Conservation (phyloP, 1,140 invertebrate species). For the Belonocnema kinseyi region DNA sequence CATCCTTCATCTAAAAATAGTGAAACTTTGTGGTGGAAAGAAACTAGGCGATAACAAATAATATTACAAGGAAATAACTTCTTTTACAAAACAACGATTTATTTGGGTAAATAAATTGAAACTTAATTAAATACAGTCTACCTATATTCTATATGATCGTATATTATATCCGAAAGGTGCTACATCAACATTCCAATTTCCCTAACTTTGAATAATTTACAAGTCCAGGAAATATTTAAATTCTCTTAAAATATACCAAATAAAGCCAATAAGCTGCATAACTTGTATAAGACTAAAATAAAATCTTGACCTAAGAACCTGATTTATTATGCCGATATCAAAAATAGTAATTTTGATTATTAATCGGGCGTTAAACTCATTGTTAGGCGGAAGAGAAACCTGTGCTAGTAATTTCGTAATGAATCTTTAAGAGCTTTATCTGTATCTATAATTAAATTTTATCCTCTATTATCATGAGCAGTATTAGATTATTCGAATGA, state of each 20-base stretch:
- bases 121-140: not conserved
- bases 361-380: not conserved
- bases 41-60: too few relatives aligned
- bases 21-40: too few relatives aligned
- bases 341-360: not conserved
- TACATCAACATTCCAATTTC: too few relatives aligned
- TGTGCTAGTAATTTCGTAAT: not conserved
- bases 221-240: not conserved
- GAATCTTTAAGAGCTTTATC: not conserved
- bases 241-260: constrained; percentile 1
- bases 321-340: too few relatives aligned
- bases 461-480: not conserved
- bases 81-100: not conserved
- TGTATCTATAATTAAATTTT: not conserved
- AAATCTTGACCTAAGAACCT: too few relatives aligned
- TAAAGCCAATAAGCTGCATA: not conserved
- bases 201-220: not conserved
- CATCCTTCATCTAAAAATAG: too few relatives aligned
- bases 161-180: not conserved
- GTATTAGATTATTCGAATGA: not conserved
- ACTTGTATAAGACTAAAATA: too few relatives aligned
- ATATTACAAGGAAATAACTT: too few relatives aligned
- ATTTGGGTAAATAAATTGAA: not conserved
- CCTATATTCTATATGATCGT: not conserved
- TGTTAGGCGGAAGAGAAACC: not conserved